Evolutionary conservation across 2,113 vertebrate species (phyloP), one percentile per base, ranked within the genome.

Genomic region (Anas platyrhynchos): DNA sequence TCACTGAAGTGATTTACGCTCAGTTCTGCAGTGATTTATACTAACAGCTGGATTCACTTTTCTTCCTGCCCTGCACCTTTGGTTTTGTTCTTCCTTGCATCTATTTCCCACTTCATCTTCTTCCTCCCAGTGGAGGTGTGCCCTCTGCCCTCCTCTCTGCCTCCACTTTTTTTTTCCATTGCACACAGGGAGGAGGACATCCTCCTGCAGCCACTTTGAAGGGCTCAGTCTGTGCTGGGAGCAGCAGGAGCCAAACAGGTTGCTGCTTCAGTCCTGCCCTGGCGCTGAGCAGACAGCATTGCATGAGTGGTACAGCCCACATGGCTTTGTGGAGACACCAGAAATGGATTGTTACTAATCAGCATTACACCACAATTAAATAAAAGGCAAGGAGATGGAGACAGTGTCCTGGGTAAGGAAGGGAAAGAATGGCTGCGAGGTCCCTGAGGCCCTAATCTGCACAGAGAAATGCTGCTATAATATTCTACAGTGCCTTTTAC

Each of bases 201-300:
- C 92, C 72, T 80, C 52, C 74, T 72, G 75, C 81, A 65, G n/a
- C 76, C 89, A 50, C 69, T n/a, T 80, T 16, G 9, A 79, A 69
- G 46, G 34, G 23, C 32, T 59, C 46, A 6, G 38, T 32, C 54
- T 55, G 61, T 11, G 23, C 54, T 3, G 12, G 20, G 16, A 56
- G 63, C 36, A 65, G 38, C 83, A 81, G 83, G 80, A 87, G 93
- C 91, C 94, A 86, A 96, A 94, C 95, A n/a, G 88, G 15, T 36
- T 21, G 9, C 83, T 16, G 88, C 76, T 91, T 93, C 52, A 41
- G 58, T 86, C 94, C 96, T 68, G 90, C 88, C 20, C 85, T 93
- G 94, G 95, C 95, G 52, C 94, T 14, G 56, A 68, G 92, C 94
- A 96, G 96, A 96, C 97, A 94, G 96, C 94, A 94, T 78, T 86